phyloP scores from a whole-genome alignment of 2,113 vertebrate genomes.

The Corythornis vintsioides region DNA sequence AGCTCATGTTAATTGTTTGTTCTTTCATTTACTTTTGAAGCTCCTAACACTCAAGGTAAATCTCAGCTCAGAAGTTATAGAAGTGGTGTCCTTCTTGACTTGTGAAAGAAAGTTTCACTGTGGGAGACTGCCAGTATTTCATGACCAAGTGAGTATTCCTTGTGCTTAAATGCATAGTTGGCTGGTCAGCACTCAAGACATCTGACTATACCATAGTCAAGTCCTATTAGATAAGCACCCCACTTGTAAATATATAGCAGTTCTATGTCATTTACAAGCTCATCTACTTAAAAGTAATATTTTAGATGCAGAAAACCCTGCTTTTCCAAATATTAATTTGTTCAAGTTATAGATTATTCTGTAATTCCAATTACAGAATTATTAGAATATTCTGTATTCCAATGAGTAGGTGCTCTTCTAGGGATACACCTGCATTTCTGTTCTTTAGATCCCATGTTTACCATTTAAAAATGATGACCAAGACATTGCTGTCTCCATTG shows the following conservation, averaged over 20 bases:
- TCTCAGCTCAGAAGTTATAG: background rate
- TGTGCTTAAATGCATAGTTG: background rate
- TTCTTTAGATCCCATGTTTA: background rate
- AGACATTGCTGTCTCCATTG: background rate
- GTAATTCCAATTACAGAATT: background rate
- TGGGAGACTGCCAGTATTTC: background rate
- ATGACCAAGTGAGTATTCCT: background rate
- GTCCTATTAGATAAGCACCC: background rate
- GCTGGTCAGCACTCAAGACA: background rate
- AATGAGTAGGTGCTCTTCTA: background rate
- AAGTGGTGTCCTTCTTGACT: background rate
- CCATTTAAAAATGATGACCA: background rate
- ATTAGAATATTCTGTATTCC: background rate
- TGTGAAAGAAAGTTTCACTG: background rate
- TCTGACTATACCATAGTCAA: background rate
- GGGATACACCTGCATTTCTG: background rate
- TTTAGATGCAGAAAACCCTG: background rate
- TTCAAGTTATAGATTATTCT: background rate
- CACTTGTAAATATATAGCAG: background rate
- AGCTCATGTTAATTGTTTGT: background rate
- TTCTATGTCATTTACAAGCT: background rate
- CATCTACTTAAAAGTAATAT: background rate
- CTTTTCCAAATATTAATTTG: background rate
- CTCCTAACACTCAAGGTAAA: background rate
- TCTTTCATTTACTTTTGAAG: background rate